These are phyloP conservation scores for Chymomyza procnemis DNA, from an alignment of 2,888 invertebrate species.

Conservation along the genomic window DNA sequence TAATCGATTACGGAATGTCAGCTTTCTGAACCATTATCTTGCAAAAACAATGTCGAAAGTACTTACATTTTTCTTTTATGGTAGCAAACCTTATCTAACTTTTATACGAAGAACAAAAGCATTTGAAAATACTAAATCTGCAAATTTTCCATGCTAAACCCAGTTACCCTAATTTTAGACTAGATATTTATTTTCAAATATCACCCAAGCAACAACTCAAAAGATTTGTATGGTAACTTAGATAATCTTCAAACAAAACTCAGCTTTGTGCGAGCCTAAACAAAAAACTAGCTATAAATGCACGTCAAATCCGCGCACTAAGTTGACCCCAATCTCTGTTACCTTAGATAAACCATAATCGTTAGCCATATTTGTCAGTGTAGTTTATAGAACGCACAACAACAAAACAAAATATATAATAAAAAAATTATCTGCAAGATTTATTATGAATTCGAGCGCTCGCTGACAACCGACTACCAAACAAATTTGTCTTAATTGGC, in stretches of 20 bases:
- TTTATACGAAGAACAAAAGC: too few species aligned
- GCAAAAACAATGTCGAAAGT: too few species aligned
- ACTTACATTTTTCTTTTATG: too few species aligned
- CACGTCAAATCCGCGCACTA: not conserved
- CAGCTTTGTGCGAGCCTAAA: not conserved
- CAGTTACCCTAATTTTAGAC: too few species aligned
- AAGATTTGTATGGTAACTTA: not conserved
- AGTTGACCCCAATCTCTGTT: not conserved
- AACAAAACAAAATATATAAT: not conserved
- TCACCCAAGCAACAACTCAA: too few species aligned
- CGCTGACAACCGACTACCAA: conserved; percentile 42
- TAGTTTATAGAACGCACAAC: not conserved
- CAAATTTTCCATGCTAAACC: too few species aligned
- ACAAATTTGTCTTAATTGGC: conserved; percentile 62
- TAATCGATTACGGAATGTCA: too few species aligned
- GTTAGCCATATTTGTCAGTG: not conserved
- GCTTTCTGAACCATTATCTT: too few species aligned
- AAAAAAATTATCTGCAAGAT: conserved; percentile 28
- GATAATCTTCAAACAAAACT: not conserved
- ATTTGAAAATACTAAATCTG: too few species aligned
- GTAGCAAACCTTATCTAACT: too few species aligned
- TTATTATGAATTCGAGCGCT: conserved; percentile 45
- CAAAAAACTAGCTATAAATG: not conserved
- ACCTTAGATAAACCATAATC: not conserved
- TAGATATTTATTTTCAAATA: too few species aligned